A percentile compares a stretch with the other conserved stretches of the same genome.
Conservation (phyloP, 2,888 invertebrate species). For the Aphodius granarius region DNA sequence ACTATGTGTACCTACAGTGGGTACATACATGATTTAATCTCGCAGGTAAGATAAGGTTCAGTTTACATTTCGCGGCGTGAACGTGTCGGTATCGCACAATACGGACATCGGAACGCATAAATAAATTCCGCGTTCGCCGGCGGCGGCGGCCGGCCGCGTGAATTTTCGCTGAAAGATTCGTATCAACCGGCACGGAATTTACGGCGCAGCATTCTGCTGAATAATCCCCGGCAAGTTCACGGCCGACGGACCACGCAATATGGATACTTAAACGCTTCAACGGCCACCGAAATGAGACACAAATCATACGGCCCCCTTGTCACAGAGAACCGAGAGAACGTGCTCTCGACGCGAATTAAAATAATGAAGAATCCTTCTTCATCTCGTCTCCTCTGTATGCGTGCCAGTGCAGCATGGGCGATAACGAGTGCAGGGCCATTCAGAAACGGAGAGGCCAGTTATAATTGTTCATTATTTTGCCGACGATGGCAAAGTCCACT, state of each 20-base stretch:
- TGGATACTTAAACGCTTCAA: neutral
- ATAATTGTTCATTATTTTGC: slow-evolving; percentile 55
- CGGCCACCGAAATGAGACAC: neutral
- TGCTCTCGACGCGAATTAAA: neutral
- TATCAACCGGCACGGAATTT: neutral
- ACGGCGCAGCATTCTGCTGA: neutral
- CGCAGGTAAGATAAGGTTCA: neutral
- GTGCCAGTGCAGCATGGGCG: neutral
- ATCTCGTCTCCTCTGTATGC: neutral
- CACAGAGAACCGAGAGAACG: neutral
- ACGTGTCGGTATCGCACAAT: neutral
- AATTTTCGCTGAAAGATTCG: neutral
- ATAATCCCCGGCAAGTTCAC: neutral
- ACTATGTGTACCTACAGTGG: neutral
- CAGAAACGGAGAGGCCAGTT: slow-evolving; percentile 35
- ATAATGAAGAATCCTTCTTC: neutral
- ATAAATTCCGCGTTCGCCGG: neutral
- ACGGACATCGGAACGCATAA: neutral
- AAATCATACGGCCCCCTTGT: neutral
- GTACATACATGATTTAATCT: neutral
- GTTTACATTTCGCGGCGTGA: neutral
- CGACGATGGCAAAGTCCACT: slow-evolving; percentile 47
- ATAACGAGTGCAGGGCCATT: slow-evolving; percentile 9
- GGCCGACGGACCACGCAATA: neutral
- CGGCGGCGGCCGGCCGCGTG: neutral